A percentile compares a stretch with the other conserved stretches of the same genome.
Evolutionary conservation across 2,888 invertebrate genomes (phyloP).

Genomic region (Aleiodes leptofemur): DNA sequence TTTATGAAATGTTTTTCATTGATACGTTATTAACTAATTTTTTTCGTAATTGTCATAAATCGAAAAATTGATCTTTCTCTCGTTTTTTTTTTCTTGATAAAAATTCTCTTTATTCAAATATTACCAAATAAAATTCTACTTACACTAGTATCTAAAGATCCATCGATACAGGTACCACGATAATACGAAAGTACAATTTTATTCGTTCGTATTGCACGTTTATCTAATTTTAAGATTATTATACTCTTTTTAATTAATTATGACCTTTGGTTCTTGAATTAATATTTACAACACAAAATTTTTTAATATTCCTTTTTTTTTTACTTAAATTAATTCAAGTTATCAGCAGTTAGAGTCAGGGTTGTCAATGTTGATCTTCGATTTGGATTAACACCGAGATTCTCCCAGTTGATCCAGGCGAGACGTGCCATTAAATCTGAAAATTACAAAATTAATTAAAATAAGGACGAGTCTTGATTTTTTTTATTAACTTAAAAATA

Average conservation of each 20-base stretch:
- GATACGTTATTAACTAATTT: too few species aligned
- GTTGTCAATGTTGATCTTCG: conserved; percentile 89
- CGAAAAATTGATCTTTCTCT: not conserved
- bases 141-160: conserved; percentile 57
- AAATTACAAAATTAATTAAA: conserved; percentile 57
- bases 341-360: conserved; percentile 86
- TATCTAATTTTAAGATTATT: conserved; percentile 54
- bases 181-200: conserved; percentile 42
- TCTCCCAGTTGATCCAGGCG: conserved; percentile 99
- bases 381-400: conserved; percentile 94
- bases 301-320: conserved; percentile 46
- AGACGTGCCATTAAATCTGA: conserved; percentile 96
- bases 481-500: too few species aligned
- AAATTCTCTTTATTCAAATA: conserved; percentile 54
- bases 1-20: too few species aligned
- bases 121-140: conserved; percentile 66
- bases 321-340: conserved; percentile 66
- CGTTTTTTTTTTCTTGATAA: conserved; percentile 45
- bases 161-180: conserved; percentile 52
- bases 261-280: conserved; percentile 37
- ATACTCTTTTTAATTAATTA: conserved; percentile 18
- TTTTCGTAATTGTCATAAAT: too few species aligned
- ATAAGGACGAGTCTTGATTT: conserved; percentile 30
- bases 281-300: conserved; percentile 65
- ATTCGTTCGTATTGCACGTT: conserved; percentile 68